Percentiles rank a stretch among this genome's conserved stretches.
These are phyloP conservation scores for Zaprionus bogoriensis DNA, from an alignment of 2,888 invertebrate species.

Conservation along the genomic window DNA sequence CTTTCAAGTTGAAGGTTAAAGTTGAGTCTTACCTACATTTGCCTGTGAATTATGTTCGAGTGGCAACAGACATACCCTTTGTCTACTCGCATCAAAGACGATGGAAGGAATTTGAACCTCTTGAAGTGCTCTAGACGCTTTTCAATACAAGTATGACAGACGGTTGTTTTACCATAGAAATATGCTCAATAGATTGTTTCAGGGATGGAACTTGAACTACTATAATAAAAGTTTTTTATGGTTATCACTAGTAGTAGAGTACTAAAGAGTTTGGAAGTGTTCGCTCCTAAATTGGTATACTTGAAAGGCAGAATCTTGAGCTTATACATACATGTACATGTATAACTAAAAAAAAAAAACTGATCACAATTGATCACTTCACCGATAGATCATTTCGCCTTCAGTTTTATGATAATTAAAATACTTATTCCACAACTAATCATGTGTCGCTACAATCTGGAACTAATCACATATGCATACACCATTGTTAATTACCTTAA, in stretches of 20 bases:
- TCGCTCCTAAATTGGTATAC: too few relatives aligned
- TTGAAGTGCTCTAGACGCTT: too few relatives aligned
- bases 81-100: slow-evolving; percentile 34
- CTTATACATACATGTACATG: too few relatives aligned
- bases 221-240: too few relatives aligned
- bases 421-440: background rate
- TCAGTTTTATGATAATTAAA: background rate
- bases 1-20: slow-evolving; percentile 73
- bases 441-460: background rate
- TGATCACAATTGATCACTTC: background rate
- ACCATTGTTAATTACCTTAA: slow-evolving; percentile 6
- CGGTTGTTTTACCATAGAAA: too few relatives aligned
- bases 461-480: background rate
- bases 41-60: slow-evolving; percentile 23
- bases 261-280: too few relatives aligned
- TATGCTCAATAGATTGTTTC: too few relatives aligned
- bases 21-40: slow-evolving; percentile 38
- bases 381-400: background rate
- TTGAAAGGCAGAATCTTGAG: too few relatives aligned
- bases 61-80: slow-evolving; percentile 48
- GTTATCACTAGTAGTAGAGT: too few relatives aligned
- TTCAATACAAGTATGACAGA: too few relatives aligned
- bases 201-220: too few relatives aligned
- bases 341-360: too few relatives aligned
- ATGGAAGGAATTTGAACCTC: slow-evolving; percentile 19